Evolutionary conservation across 2,113 vertebrate species (phyloP).

Genomic region (Eleginops maclovinus): DNA sequence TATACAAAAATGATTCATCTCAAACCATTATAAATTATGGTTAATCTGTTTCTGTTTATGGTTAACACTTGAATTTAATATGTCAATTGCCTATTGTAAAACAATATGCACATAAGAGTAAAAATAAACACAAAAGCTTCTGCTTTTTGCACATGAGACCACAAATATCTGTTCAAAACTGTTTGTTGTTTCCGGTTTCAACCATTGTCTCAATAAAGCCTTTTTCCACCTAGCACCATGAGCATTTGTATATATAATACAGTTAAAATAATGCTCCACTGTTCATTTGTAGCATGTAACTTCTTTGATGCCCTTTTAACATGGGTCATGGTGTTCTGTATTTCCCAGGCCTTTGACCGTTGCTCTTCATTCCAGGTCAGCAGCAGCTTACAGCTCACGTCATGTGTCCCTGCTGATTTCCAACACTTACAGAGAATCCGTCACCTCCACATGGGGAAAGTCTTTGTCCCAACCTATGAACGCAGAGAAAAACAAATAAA

Average conservation of each 20-base stretch:
- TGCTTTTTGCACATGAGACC: conserved; percentile 18
- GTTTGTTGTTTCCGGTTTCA: conserved; percentile 2
- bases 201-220: not conserved
- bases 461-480: conserved; percentile 82
- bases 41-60: conserved; percentile 12
- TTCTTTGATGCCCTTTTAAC: not conserved
- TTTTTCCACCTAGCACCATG: not conserved
- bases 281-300: not conserved
- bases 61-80: too few species aligned
- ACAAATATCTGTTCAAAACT: not conserved
- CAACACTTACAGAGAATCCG: not conserved
- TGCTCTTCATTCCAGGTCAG: not conserved
- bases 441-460: conserved; percentile 90
- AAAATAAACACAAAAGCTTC: conserved; percentile 19
- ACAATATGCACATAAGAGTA: conserved; percentile 13
- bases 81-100: conserved; percentile 36
- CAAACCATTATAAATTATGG: conserved; percentile 12
- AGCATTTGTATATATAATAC: not conserved
- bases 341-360: not conserved
- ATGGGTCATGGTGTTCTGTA: not conserved
- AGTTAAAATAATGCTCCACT: not conserved
- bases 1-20: not conserved
- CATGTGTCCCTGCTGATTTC: conserved; percentile 14
- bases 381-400: conserved; percentile 17
- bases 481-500: conserved; percentile 2